Evolutionary conservation across 2,113 vertebrate species (phyloP).

Genomic region (Scomber scombrus): DNA sequence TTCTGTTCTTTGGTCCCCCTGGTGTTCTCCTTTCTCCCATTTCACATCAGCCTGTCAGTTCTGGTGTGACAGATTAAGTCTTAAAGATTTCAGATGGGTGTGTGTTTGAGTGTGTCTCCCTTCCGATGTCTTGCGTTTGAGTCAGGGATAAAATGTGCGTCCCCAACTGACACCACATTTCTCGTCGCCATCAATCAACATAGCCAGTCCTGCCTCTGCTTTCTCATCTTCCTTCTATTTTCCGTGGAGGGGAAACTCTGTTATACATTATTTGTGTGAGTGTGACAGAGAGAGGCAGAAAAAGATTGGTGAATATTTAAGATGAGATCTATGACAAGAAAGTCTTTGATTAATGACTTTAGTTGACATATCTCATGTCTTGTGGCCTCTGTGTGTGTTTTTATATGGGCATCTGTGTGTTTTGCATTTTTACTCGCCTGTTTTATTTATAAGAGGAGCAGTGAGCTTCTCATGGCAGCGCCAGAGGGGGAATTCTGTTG

Average conservation of each 20-base stretch:
- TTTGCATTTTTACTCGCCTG: slow-evolving; percentile 7
- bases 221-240: slow-evolving; percentile 24
- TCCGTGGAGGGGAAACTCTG: slow-evolving; percentile 2
- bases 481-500: slow-evolving; percentile 42
- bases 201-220: slow-evolving; percentile 17
- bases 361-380: slow-evolving; percentile 23
- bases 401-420: neutral
- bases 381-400: slow-evolving; percentile 3
- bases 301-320: slow-evolving; percentile 24
- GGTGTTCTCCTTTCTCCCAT: slow-evolving; percentile 21
- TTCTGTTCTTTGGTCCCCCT: slow-evolving; percentile 8
- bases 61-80: slow-evolving; percentile 73
- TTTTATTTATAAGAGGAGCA: slow-evolving; percentile 53
- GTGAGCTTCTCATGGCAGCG: slow-evolving; percentile 22
- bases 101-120: slow-evolving; percentile 22
- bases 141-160: slow-evolving; percentile 53
- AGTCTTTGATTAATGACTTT: slow-evolving; percentile 33
- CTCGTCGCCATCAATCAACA: slow-evolving; percentile 65
- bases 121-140: slow-evolving; percentile 59
- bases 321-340: slow-evolving; percentile 20
- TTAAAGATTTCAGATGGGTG: slow-evolving; percentile 62
- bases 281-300: slow-evolving; percentile 14
- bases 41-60: slow-evolving; percentile 53
- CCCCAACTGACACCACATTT: slow-evolving; percentile 62
- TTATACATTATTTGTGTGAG: slow-evolving; percentile 40